Percentiles rank a stretch among this genome's conserved stretches.
These are phyloP conservation scores for Lepus europaeus DNA, from an alignment of 2,113 vertebrate genomes.

Conservation along the genomic window DNA sequence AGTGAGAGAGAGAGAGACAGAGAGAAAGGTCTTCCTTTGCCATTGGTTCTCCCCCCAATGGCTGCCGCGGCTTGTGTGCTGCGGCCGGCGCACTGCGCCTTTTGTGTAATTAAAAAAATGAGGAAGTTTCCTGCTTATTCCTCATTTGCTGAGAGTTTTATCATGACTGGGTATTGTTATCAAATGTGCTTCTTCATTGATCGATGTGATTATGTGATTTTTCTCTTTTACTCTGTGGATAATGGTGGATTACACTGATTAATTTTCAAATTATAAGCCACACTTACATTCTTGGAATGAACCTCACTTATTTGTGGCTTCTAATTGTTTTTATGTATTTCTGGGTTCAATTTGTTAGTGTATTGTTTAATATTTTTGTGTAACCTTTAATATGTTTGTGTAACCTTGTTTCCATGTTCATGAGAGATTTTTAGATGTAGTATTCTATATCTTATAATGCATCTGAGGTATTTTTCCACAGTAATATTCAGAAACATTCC, in stretches of 20 bases:
- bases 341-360: not conserved
- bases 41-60: too few relatives aligned
- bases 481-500: not conserved
- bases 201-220: not conserved
- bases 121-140: not conserved
- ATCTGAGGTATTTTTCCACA: not conserved
- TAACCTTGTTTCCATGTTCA: conserved; percentile 19
- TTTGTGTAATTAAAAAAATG: not conserved
- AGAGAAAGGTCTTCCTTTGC: too few relatives aligned
- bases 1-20: too few relatives aligned
- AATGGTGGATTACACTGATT: not conserved
- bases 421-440: not conserved
- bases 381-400: not conserved
- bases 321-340: conserved; percentile 32
- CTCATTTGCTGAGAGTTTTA: not conserved
- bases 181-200: not conserved
- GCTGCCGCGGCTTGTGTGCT: too few relatives aligned
- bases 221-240: not conserved
- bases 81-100: not conserved
- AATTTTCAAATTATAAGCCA: not conserved
- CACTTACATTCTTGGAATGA: conserved; percentile 20
- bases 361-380: conserved; percentile 36
- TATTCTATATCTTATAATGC: conserved; percentile 31
- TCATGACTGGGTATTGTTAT: not conserved
- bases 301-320: not conserved